Conservation (phyloP, 2,113 vertebrate species). For the Coreoperca whiteheadi region DNA sequence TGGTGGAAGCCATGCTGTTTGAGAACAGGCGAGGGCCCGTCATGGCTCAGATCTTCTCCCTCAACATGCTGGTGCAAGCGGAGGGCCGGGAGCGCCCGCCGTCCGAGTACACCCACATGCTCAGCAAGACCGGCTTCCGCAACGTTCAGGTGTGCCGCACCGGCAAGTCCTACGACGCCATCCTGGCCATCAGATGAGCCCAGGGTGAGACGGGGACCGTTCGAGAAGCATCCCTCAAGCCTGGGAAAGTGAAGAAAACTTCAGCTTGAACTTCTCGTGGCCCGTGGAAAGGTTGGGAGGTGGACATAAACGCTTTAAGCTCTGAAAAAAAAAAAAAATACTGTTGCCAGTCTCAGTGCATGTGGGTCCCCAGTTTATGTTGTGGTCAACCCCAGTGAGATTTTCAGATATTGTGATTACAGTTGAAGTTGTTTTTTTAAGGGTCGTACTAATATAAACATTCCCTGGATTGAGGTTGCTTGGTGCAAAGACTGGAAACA, state of each 20-base stretch:
- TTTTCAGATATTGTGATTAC: background rate
- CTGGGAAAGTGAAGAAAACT: background rate
- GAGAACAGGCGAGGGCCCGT: slow-evolving; percentile 82
- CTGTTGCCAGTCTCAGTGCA: background rate
- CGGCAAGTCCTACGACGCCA: slow-evolving; percentile 83
- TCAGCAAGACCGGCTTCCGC: slow-evolving; percentile 73
- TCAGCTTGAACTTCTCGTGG: background rate
- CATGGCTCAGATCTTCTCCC: slow-evolving; percentile 81
- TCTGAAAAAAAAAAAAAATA: background rate
- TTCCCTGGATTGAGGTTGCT: background rate
- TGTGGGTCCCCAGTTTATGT: slow-evolving; percentile 3
- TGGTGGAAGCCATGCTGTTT: slow-evolving; percentile 82
- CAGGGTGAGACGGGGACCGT: too few species aligned
- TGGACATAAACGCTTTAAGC: background rate
- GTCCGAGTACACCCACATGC: slow-evolving; percentile 75
- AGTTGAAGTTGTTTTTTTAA: background rate
- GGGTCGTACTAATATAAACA: background rate
- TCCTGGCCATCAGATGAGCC: slow-evolving; percentile 81
- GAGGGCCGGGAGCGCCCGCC: slow-evolving; percentile 80
- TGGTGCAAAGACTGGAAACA: background rate
- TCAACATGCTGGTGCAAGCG: slow-evolving; percentile 85
- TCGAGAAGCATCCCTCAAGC: too few species aligned
- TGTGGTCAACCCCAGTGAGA: background rate
- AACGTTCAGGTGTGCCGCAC: slow-evolving; percentile 80
- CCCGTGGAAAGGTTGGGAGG: background rate